Base-by-base conservation (phyloP, 2,113 vertebrate species). In the Nettapus auritus region DNA sequence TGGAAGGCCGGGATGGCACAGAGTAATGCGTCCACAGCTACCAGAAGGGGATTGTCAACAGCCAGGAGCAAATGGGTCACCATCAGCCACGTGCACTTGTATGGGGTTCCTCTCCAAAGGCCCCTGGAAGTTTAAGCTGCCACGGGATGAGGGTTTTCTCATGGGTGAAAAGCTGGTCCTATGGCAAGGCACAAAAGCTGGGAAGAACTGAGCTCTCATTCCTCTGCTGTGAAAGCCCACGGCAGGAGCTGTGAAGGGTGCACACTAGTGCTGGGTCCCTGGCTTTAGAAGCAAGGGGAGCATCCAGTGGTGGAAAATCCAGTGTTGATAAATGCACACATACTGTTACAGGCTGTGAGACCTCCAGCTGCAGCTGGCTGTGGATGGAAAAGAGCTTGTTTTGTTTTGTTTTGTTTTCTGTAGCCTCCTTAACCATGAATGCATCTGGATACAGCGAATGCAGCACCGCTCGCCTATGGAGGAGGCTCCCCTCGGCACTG, bases 41-140 rank as follows among this genome's bases (percentile, higher is more conserved):
- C 13, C 31, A 71, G 57, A 64, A 59, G 36, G 52, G 50, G 13
- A 26, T 18, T 63, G 18, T 42, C 19, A 66, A 16, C 8, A 31
- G 60, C 20, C 68, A 73, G 38, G 33, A 85, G 46, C 22, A 36
- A 36, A 40, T 0, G 0, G 25, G 26, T 40, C 3, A 1, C 12
- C n/a, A 40, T 7, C 0, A 0, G 29, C 74, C 56, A 17, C 57
- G 36, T 38, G 8, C 44, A 11, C 28, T 79, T 71, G 63, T 26
- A 7, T 9, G 17, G n/a, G 12, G 3, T 33, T 75, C 57, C 59
- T 82, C 71, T 21, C 12, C 34, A 68, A 71, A 40, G 38, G 8
- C 12, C 42, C 38, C 11, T 8, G 14, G 14, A 48, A 67, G 20
- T 15, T 59, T 82, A 11, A 69, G 19, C 15, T 29, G 48, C 40